phyloP scores from a whole-genome alignment of 2,888 invertebrate genomes.

The Didymodactylos carnosus region DNA sequence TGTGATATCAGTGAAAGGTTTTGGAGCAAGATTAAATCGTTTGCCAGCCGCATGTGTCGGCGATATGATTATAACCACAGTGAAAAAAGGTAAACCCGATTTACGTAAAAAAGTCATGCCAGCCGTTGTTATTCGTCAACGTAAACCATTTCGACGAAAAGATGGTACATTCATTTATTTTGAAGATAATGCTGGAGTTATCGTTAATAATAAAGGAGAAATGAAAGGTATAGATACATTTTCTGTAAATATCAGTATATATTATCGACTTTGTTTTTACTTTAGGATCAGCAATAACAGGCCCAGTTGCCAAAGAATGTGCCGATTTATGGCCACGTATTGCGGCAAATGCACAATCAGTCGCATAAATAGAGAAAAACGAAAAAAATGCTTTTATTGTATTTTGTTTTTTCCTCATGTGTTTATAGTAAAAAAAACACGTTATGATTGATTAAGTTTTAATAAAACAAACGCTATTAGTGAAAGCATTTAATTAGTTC shows the following conservation, averaged over 20 bases:
- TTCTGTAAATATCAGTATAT: slow-evolving; percentile 97
- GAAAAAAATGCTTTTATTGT: background rate
- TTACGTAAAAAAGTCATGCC: slow-evolving; percentile 80
- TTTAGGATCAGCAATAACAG: slow-evolving; percentile 98
- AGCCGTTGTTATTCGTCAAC: slow-evolving; percentile 90
- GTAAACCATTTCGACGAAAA: slow-evolving; percentile 94
- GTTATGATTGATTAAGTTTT: no score
- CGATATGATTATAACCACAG: slow-evolving; percentile 91
- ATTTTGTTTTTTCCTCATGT: no score
- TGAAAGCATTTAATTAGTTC: no score
- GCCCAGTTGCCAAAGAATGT: slow-evolving; percentile 97
- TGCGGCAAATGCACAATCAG: slow-evolving; percentile 94
- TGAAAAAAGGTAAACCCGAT: slow-evolving; percentile 99
- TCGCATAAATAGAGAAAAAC: slow-evolving; percentile 31
- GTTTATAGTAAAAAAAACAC: no score
- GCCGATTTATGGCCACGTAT: slow-evolving; percentile 99
- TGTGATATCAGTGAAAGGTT: slow-evolving; percentile 94
- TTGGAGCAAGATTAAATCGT: slow-evolving; percentile 87
- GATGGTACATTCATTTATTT: slow-evolving; percentile 97
- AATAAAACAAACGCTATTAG: no score
- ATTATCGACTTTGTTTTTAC: slow-evolving; percentile 99
- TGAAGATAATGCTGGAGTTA: slow-evolving; percentile 97
- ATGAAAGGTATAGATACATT: no score
- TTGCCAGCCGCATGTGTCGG: slow-evolving; percentile 90
- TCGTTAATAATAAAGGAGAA: slow-evolving; percentile 98